Evolutionary conservation across 2,113 vertebrate genomes (phyloP).

Genomic region (Nesogale talazaci): DNA sequence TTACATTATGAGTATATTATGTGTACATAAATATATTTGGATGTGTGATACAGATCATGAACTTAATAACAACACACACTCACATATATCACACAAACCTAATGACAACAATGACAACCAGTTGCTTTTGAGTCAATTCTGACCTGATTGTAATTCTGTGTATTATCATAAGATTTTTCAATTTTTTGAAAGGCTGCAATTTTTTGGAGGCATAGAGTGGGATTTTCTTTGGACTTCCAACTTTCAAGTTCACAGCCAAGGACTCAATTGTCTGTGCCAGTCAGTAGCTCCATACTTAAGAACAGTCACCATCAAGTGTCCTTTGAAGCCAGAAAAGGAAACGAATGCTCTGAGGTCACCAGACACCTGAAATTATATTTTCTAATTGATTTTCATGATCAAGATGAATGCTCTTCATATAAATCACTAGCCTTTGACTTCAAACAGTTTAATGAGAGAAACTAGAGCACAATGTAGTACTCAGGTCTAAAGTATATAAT

Average conservation of each 20-base stretch:
- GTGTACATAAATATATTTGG: too few relatives aligned
- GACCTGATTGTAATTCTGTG: too few relatives aligned
- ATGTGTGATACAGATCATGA: too few relatives aligned
- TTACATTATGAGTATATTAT: too few relatives aligned
- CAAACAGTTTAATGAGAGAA: background rate
- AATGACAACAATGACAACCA: too few relatives aligned
- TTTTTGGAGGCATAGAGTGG: background rate
- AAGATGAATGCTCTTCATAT: background rate
- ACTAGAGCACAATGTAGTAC: background rate
- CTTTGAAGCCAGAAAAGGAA: background rate
- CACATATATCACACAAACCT: too few relatives aligned
- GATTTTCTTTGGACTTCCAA: background rate
- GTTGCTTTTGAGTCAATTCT: too few relatives aligned
- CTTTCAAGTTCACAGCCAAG: background rate
- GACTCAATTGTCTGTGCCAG: background rate
- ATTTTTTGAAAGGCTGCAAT: background rate
- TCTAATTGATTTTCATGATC: background rate
- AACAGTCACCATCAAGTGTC: background rate
- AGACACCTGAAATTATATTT: background rate
- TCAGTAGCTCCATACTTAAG: background rate
- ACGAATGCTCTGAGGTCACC: background rate
- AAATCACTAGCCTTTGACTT: background rate
- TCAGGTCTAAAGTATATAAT: background rate
- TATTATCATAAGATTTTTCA: background rate
- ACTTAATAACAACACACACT: too few relatives aligned